A percentile compares a stretch with the other conserved stretches of the same genome.
Conservation (phyloP, 2,113 vertebrate genomes). For the Agapornis roseicollis region DNA sequence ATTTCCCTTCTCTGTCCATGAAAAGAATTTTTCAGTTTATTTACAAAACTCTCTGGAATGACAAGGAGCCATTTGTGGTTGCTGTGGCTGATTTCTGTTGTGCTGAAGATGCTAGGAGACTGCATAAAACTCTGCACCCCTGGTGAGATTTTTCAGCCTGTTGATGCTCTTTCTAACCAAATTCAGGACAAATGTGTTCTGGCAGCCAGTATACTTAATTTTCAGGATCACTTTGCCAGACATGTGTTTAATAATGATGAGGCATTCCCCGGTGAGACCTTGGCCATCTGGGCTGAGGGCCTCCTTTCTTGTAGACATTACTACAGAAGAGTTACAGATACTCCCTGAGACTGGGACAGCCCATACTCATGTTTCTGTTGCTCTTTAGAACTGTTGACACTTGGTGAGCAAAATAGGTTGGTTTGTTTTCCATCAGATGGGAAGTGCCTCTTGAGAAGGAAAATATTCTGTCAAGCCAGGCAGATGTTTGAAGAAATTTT, state of each 20-base stretch:
- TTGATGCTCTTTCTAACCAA: slow-evolving; percentile 33
- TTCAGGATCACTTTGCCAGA: slow-evolving; percentile 33
- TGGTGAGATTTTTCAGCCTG: slow-evolving; percentile 31
- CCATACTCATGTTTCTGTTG: not conserved
- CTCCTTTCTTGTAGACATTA: not conserved
- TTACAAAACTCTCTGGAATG: slow-evolving; percentile 78
- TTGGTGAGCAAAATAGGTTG: not conserved
- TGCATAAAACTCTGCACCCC: slow-evolving; percentile 56
- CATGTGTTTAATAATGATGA: slow-evolving; percentile 17
- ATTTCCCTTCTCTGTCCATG: slow-evolving; percentile 30
- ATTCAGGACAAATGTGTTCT: slow-evolving; percentile 21
- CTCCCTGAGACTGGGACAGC: not conserved
- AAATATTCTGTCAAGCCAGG: not conserved
- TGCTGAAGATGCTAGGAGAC: slow-evolving; percentile 64
- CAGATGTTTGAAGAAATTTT: not conserved
- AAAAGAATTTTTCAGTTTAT: slow-evolving; percentile 75
- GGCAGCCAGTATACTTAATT: not conserved
- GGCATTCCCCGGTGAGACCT: not conserved
- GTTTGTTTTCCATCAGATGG: not conserved
- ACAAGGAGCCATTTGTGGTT: slow-evolving; percentile 76
- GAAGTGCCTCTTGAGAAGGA: not conserved
- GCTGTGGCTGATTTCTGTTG: slow-evolving; percentile 71
- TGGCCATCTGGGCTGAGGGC: not conserved
- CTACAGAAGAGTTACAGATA: not conserved
- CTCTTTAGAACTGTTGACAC: not conserved